A percentile compares a stretch with the other conserved stretches of the same genome.
These are phyloP conservation scores for Meiosimyza platycephala DNA, from an alignment of 2,888 invertebrate species.

Conservation along the genomic window DNA sequence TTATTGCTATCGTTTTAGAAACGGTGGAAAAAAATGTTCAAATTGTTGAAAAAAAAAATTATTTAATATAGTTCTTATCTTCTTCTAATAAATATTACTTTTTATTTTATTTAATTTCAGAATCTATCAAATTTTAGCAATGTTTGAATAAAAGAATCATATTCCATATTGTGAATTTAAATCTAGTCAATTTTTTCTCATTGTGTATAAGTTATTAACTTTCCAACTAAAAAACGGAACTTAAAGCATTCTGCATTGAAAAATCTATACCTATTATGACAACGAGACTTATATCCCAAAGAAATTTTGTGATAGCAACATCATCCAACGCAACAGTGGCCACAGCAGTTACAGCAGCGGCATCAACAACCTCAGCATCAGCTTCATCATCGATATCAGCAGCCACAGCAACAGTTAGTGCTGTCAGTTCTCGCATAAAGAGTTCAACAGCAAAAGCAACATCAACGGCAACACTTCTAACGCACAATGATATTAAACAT, in stretches of 20 bases:
- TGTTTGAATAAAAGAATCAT: constrained; percentile 23
- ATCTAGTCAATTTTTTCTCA: constrained; percentile 52
- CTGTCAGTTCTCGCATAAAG: constrained; percentile 1
- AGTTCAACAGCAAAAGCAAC: constrained; percentile 26
- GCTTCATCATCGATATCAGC: constrained; percentile 29
- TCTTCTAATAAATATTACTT: no score
- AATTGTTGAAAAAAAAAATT: no score
- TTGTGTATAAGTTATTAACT: constrained; percentile 24
- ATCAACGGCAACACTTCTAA: constrained; percentile 35
- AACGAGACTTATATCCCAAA: constrained; percentile 64
- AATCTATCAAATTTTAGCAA: no score
- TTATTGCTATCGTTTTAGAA: no score
- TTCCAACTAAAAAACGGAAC: constrained; percentile 10
- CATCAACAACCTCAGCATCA: constrained; percentile 12
- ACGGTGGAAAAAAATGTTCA: no score
- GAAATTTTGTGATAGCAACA: constrained; percentile 63
- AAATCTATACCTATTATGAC: constrained; percentile 56
- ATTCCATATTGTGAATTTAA: constrained; percentile 39
- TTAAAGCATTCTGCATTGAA: constrained; percentile 29
- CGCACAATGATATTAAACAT: constrained; percentile 49
- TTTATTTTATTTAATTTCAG: no score
- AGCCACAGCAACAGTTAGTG: constrained; percentile 9
- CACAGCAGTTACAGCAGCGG: constrained; percentile 25
- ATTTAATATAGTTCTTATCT: no score
- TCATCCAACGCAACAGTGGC: constrained; percentile 44